These are phyloP conservation scores for Pomacea maculata DNA, from an alignment of 1,140 invertebrate genomes.

Conservation along the genomic window DNA sequence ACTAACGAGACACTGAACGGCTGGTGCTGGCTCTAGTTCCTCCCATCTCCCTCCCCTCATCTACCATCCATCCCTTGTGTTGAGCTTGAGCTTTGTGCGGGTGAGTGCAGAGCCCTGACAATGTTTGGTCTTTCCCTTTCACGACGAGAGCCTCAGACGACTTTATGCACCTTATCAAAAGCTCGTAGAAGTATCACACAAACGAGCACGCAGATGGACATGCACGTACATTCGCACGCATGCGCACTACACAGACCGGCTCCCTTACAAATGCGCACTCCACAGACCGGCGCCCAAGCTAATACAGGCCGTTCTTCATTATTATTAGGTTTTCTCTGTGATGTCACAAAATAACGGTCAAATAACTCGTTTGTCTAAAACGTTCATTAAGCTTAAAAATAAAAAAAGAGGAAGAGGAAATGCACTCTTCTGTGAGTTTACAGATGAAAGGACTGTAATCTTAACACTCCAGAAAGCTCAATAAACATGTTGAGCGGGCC, in stretches of 20 bases:
- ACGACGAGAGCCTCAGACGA: constrained; percentile 1
- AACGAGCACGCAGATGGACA: constrained; percentile 16
- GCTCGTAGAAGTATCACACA: constrained; percentile 16
- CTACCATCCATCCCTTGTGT: no score
- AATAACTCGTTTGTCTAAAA: not conserved
- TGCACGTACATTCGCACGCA: constrained; percentile 14
- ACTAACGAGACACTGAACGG: no score
- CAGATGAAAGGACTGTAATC: not conserved
- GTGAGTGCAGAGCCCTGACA: not conserved
- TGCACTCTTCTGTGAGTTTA: not conserved
- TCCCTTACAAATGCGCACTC: no score
- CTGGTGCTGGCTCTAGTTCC: no score
- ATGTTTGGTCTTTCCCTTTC: not conserved
- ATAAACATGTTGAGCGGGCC: no score
- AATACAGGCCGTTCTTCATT: not conserved
- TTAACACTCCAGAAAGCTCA: not conserved
- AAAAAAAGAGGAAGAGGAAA: not conserved
- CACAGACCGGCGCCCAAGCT: no score
- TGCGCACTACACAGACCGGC: no score
- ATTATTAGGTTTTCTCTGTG: no score
- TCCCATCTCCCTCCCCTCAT: no score
- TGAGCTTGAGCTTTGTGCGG: not conserved
- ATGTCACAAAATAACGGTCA: no score
- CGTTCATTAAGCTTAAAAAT: not conserved
- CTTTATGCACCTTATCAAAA: constrained; percentile 14